Base-by-base conservation (phyloP, 2,888 invertebrate species). In the Rhagonycha lutea region DNA sequence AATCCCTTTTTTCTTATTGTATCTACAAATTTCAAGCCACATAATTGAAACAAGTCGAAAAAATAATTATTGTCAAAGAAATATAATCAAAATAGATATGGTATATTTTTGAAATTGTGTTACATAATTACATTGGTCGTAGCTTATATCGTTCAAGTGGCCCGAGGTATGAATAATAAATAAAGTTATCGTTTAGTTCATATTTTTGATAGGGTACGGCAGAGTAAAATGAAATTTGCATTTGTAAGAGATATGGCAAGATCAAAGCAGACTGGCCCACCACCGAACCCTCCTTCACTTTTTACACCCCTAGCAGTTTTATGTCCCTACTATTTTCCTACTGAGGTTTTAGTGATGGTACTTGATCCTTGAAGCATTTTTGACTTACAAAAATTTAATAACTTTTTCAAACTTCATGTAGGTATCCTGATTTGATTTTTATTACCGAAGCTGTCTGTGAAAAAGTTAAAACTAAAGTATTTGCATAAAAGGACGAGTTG, bases 111-210 rank as follows among this genome's bases (percentile, higher is more conserved):
- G 5, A 61, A 67, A 47, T 14, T 29, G 12, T 68, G 14, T 32
- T 61, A 23, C 11, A 14, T 61, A 63, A 24, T 69, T 67, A 73
- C 78, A 73, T 74, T 68, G 72, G 82, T 79, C 80, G 76, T 79
- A 79, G 84, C 81, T 83, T 76, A 79, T 75, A 79, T 78, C 81
- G 78, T 71, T 83, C 83, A 83, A 79, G 81, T 78, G 82, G 88
- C 87, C 86, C 84, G 87, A 87, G 88, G 89, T 89, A 90, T 90
- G 90, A 90, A 90, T 90, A 90, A 90, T 90, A 90, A 90, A 90
- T 90, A 89, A 85, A 89, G 89, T 90, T 90, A 90, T 90, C 90
- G 90, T 90, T 90, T 90, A 90, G 90, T 89, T 90, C 89, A 90
- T 90, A 90, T 90, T 90, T 90, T 89, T 88, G 88, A 89, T 88